Base-by-base conservation (phyloP, 2,888 invertebrate species). In the Ephialtes manifestator region DNA sequence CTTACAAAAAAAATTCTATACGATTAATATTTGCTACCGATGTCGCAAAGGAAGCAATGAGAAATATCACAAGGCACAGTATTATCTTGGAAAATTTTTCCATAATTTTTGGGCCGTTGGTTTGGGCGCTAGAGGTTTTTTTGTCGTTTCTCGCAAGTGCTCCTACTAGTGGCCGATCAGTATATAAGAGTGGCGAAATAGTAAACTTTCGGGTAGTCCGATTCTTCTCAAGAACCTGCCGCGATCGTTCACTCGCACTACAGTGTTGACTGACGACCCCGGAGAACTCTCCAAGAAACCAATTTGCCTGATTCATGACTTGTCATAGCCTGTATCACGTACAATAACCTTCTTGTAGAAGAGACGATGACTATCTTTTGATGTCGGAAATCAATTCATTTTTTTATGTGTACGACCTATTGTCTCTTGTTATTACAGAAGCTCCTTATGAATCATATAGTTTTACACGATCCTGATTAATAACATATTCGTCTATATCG, bases 141-240 rank as follows among this genome's bases (percentile, higher is more conserved):
- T 63, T 10, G 0, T 24, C 0, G 24, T 83, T 90, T 91, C 92
- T 88, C 91, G 86, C 83, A 82, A 85, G 87, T 77, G 63, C 35
- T 85, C 39, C 3, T 4, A n/a, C 0, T 7, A 0, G 0, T 1
- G 5, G 39, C 24, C 60, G 35, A 18, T 90, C 87, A 4, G 18
- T 92, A 92, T 92, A 92, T 92, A 92, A 92, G 85, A 35, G 13
- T 39, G 83, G 31, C 31, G 1, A 58, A 39, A 7, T 43, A 0
- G 0, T 0, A 0, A 8, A 0, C 0, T 82, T 0, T 65, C 77
- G 89, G 92, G 87, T 92, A 92, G 92, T 92, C 92, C 84, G 92
- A 89, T 89, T 86, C 91, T 92, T 92, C 92, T 89, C 92, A 83
- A 85, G 92, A 88, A 90, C 89, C 28, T 0, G 2, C 4, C 13